phyloP scores from a whole-genome alignment of 2,113 vertebrate genomes.

The Gavialis gangeticus region DNA sequence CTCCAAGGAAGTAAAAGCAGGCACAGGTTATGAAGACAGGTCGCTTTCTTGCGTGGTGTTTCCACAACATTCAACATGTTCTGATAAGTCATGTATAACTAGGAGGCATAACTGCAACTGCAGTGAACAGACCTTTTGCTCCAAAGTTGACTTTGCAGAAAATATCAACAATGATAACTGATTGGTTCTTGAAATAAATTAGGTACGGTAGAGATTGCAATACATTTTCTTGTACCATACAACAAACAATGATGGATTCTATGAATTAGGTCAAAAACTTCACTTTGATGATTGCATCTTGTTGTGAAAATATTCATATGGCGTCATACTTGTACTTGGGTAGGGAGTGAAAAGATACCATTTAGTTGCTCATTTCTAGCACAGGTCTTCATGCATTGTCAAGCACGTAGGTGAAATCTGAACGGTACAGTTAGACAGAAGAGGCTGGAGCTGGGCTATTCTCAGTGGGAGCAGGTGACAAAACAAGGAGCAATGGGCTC shows the following conservation, averaged over 20 bases:
- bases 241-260: background rate
- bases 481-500: no score
- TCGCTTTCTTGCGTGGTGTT: constrained; percentile 33
- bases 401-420: no score
- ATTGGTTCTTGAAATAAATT: background rate
- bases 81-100: constrained; percentile 19
- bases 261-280: background rate
- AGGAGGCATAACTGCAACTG: background rate
- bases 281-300: background rate
- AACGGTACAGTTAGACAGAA: no score
- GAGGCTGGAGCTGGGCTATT: no score
- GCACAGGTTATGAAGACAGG: background rate
- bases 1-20: constrained; percentile 27
- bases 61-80: constrained; percentile 30
- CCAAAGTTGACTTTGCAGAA: background rate
- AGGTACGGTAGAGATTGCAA: background rate
- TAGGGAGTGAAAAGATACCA: no score
- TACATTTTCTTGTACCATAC: background rate
- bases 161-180: background rate
- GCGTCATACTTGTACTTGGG: no score
- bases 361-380: no score
- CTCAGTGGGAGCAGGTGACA: no score
- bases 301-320: background rate
- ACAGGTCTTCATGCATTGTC: no score
- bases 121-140: background rate